Conservation (phyloP, 2,888 invertebrate species). For the Pterobdella sp. region DNA sequence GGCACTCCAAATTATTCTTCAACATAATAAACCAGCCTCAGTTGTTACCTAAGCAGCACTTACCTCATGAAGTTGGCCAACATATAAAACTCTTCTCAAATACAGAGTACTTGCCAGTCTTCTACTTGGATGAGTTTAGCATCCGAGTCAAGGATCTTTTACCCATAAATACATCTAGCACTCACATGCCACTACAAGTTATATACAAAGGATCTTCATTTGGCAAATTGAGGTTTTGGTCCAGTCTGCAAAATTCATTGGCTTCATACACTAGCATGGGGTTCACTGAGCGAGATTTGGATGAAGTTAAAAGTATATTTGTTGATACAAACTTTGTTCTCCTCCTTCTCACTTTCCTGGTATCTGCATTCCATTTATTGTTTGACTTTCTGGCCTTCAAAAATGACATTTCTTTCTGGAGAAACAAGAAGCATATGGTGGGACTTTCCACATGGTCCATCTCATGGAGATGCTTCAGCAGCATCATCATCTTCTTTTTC, state of each 20-base stretch:
- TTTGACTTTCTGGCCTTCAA: slow-evolving; percentile 96
- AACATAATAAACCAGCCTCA: slow-evolving; percentile 70
- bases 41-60: slow-evolving; percentile 60
- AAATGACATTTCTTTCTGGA: slow-evolving; percentile 94
- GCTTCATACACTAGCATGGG: slow-evolving; percentile 54
- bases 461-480: slow-evolving; percentile 84
- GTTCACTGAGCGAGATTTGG: slow-evolving; percentile 84
- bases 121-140: slow-evolving; percentile 74
- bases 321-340: slow-evolving; percentile 89
- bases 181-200: slow-evolving; percentile 62
- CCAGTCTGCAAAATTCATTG: slow-evolving; percentile 48
- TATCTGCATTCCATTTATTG: slow-evolving; percentile 77
- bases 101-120: slow-evolving; percentile 65
- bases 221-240: slow-evolving; percentile 58
- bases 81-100: slow-evolving; percentile 15
- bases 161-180: slow-evolving; percentile 43
- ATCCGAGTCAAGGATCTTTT: slow-evolving; percentile 69
- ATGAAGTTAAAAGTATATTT: slow-evolving; percentile 91
- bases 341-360: slow-evolving; percentile 76
- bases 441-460: slow-evolving; percentile 77
- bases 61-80: slow-evolving; percentile 60
- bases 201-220: slow-evolving; percentile 68
- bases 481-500: slow-evolving; percentile 77
- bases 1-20: slow-evolving; percentile 56
- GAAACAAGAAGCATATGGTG: slow-evolving; percentile 71